A percentile compares a stretch with the other conserved stretches of the same genome.
Conservation (phyloP, 30 jellyfish, hydroid and myxozoan species). For the Catostylus mosaicus region DNA sequence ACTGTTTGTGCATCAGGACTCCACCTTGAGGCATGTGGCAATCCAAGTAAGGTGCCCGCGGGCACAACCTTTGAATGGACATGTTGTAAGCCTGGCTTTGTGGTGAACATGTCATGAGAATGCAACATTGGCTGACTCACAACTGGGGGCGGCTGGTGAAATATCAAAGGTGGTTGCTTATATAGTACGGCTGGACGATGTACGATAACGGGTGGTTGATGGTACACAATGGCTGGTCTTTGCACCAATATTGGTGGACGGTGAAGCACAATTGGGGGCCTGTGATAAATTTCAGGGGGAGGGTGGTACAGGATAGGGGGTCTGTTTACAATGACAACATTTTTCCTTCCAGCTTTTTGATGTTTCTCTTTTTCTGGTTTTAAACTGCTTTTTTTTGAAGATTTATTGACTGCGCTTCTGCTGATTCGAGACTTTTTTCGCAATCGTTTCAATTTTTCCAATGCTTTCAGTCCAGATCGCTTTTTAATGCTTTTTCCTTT, state of each 20-base stretch:
- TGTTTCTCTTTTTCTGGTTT: conserved; percentile 66
- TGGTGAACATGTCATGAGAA: conserved; percentile 72
- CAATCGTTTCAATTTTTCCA: conserved; percentile 1
- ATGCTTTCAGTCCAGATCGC: not conserved
- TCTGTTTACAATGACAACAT: conserved; percentile 89
- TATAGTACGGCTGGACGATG: conserved; percentile 97
- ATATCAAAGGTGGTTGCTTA: conserved; percentile 90
- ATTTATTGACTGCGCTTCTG: conserved; percentile 11
- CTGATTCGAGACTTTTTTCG: conserved; percentile 10
- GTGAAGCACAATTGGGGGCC: conserved; percentile 92
- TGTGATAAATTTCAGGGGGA: conserved; percentile 94
- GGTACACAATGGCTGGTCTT: conserved; percentile 95
- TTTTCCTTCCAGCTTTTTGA: conserved; percentile 83
- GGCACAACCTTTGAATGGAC: conserved; percentile 59
- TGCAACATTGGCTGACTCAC: conserved; percentile 89
- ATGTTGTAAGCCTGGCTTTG: conserved; percentile 70
- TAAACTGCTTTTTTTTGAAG: conserved; percentile 21
- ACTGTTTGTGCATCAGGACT: conserved; percentile 25
- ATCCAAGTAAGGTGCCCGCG: conserved; percentile 72
- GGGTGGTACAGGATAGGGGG: conserved; percentile 96
- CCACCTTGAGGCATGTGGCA: conserved; percentile 74
- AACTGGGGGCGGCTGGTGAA: conserved; percentile 97
- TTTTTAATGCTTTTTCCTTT: not conserved
- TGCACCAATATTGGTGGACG: conserved; percentile 92
- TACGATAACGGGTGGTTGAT: conserved; percentile 95